Base-by-base conservation (phyloP, 2,113 vertebrate genomes). In the Myodes glareolus region DNA sequence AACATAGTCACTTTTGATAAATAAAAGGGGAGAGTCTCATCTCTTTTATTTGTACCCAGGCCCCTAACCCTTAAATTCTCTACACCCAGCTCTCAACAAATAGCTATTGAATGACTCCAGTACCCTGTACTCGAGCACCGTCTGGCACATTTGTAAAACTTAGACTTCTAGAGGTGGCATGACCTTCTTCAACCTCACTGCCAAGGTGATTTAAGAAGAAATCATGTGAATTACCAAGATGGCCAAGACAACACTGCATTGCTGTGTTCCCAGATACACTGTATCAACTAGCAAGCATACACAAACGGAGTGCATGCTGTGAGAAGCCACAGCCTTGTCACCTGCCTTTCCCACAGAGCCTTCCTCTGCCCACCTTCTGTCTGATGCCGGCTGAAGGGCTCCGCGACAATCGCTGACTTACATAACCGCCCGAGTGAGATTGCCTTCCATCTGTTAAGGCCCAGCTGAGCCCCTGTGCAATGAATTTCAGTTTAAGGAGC, bases 401-500 rank as follows among this genome's bases (percentile, higher is more conserved):
- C 92, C 36, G 1, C 1, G 23, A 89, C 93, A 68, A 95, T 96
- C 90, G 3, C 78, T 39, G 90, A 97, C 76, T 94, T 95, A 82
- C 55, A 84, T 94, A 92, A 96, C 85, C 70, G n/a, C 36, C 88
- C 88, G 91, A 88, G 95, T 82, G 92, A 96, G 85, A 88, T 91
- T 80, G 97, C 47, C 77, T 47, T 94, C 95, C 94, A 92, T 97
- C 96, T 97, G 97, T 76, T 92, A 89, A 93, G 95, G 86, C 95
- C 96, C 92, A 78, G 72, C 85, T 61, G 67, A 92, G 95, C 85
- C 90, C 61, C 72, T 1, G 1, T 80, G 90, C 88, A 88, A 91
- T 92, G 96, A 97, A 97, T 97, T 97, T 97, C 97, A 96, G 87
- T 97, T 97, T 96, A 97, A 98, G 95, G 55, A 96, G 95, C 85